Evolutionary conservation across 2,888 invertebrate species (phyloP), one percentile per base, ranked within the genome.

Genomic region (Lissocephala sabroskyi): DNA sequence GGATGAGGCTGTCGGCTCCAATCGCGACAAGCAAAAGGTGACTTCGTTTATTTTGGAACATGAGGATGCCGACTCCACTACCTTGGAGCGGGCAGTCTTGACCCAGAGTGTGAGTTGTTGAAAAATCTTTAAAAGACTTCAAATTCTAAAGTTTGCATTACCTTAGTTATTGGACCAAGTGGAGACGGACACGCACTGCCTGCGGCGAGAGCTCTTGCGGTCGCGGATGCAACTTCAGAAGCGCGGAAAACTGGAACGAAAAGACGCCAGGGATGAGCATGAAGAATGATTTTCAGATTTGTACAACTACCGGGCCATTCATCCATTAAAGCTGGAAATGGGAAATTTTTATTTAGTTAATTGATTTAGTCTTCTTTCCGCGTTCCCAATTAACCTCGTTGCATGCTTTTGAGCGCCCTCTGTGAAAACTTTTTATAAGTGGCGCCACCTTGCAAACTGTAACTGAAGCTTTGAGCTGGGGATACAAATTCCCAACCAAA

Each of bases 101-200:
- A 81, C 82, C 4, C 49, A 78, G 1, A 82, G 81, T 47, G 82
- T 83, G 60, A 53, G 80, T 53, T n/a, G n/a, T n/a, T n/a, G n/a
- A n/a, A n/a, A n/a, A n/a, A n/a, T n/a, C 36, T 23, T 37, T 35
- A 29, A 11, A 16, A 2, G 23, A 17, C n/a, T 14, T 36, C 37
- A 17, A 19, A 41, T 13, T 11, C n/a, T n/a, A n/a, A n/a, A 26
- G 10, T 41, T 45, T 1, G 1, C 32, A 19, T 30, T n/a, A n/a
- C n/a, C n/a, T 52, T 56, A 0, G 82, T 54, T 82, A 1, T 45
- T 74, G 4, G 51, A 81, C 51, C 79, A 62, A 2, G 73, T 70
- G 0, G 79, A 82, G 45, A 48, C 67, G 2, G 79, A 82, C 43
- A 80, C 78, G 26, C 73, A 76, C 62, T 59, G 59, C 6, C 49